phyloP scores from a whole-genome alignment of 1,140 invertebrate genomes.

The Drosophila saltans region DNA sequence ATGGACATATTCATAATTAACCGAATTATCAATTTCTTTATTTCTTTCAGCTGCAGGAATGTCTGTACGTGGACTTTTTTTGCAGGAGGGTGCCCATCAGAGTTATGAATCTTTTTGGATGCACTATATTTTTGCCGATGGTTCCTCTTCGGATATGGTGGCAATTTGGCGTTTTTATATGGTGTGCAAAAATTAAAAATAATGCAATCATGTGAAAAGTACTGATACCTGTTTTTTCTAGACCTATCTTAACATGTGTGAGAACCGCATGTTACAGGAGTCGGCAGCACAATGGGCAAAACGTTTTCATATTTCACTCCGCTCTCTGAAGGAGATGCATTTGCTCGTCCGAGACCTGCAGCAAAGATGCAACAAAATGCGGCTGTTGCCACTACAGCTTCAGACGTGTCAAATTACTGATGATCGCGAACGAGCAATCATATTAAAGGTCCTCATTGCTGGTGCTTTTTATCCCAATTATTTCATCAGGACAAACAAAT shows the following conservation, averaged over 20 bases:
- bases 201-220: background rate
- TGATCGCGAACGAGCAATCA: conserved; percentile 84
- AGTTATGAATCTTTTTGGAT: conserved; percentile 90
- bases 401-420: conserved; percentile 80
- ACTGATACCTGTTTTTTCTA: conserved; percentile 1
- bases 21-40: conserved; percentile 3
- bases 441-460: conserved; percentile 87
- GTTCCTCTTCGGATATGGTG: conserved; percentile 93
- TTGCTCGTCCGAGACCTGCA: conserved; percentile 89
- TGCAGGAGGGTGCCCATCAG: conserved; percentile 73
- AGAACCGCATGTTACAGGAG: conserved; percentile 26
- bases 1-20: background rate
- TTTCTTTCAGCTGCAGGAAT: conserved; percentile 88
- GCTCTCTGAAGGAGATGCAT: conserved; percentile 89
- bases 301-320: conserved; percentile 89
- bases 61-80: conserved; percentile 91
- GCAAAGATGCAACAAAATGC: conserved; percentile 85
- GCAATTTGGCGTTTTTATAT: conserved; percentile 92
- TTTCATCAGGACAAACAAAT: conserved; percentile 86
- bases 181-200: conserved; percentile 82
- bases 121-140: conserved; percentile 91
- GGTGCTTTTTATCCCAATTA: conserved; percentile 96
- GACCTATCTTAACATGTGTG: conserved; percentile 58
- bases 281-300: conserved; percentile 87
- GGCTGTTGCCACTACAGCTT: conserved; percentile 60